phyloP scores from a whole-genome alignment of 2,797 vertebrate species.

The Scomberomorus guttatus region DNA sequence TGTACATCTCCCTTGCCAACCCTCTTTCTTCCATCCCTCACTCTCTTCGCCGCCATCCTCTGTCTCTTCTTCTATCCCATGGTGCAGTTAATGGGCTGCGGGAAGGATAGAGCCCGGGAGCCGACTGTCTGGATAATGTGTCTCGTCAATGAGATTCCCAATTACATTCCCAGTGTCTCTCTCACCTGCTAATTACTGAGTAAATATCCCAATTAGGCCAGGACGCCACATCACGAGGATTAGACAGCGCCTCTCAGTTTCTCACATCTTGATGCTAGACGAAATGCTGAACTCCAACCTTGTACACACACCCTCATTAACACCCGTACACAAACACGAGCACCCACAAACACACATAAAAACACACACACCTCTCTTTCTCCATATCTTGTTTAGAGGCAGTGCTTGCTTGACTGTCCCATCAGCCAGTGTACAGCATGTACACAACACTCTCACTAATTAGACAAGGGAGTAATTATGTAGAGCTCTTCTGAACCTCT shows the following conservation, averaged over 20 bases:
- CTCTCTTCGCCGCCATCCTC: conserved; percentile 44
- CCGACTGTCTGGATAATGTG: conserved; percentile 80
- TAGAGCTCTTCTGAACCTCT: conserved; percentile 75
- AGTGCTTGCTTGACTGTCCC: conserved; percentile 84
- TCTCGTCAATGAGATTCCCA: conserved; percentile 86
- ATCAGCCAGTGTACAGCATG: conserved; percentile 85
- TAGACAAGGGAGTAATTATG: conserved; percentile 90
- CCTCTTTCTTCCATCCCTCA: conserved; percentile 2
- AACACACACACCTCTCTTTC: conserved; percentile 44
- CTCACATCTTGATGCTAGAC: conserved; percentile 72
- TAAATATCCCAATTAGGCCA: conserved; percentile 94
- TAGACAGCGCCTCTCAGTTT: conserved; percentile 82
- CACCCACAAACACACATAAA: conserved; percentile 22
- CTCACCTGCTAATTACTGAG: conserved; percentile 92
- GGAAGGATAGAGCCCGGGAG: conserved; percentile 83
- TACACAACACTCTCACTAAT: conserved; percentile 89
- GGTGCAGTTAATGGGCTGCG: conserved; percentile 83
- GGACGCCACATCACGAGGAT: conserved; percentile 86
- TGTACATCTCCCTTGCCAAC: conserved; percentile 16
- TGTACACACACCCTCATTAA: conserved; percentile 75
- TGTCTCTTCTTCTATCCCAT: conserved; percentile 64
- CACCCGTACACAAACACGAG: conserved; percentile 44
- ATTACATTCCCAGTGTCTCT: conserved; percentile 87
- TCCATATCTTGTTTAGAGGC: conserved; percentile 82
- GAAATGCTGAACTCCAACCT: conserved; percentile 77